Base-by-base conservation (phyloP, 2,888 invertebrate genomes). In the Rotaria macrura region DNA sequence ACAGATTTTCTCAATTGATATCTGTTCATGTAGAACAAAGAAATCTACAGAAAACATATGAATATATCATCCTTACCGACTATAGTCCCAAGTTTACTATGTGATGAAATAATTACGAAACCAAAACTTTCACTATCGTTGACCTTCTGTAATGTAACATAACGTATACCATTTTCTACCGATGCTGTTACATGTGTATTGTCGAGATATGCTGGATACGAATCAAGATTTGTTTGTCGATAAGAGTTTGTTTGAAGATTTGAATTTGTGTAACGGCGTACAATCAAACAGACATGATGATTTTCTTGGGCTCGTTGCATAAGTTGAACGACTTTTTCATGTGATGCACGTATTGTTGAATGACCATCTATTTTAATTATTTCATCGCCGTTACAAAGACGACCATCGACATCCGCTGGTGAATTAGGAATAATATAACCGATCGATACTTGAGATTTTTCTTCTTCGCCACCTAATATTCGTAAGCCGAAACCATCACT, bases 351-450 rank as follows among this genome's bases (percentile, higher is more conserved):
- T 1, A 94, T 92, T 74, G 96, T 94, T 87, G 94, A 93, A 74
- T 94, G 93, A 34, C 95, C 95, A 91, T 99, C 97, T 85, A 99
- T 97, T 85, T 95, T 95, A 85, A 97, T 93, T 87, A 99, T 95
- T 90, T 98, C 94, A 91, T 99, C 99, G 0, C 96, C 96, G 0
- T 95, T 94, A 72, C 94, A 93, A 85, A 99, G 93, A 72, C 96
- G 93, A 0, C 96, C 96, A 91, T 98, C 97, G 83, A 95, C 91
- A 91, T 95, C 95, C 3, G 96, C 98, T 3, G 97, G 95, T 6
- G 98, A 98, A 43, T 96, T 96, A 1, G 96, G 95, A 85, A 98
- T 97, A 87, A 98, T 96, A 90, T 96, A 95, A 4, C 98, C 97
- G 49, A 98, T 96, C 20, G 96, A 95, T 87, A 97, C 96, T 92